Conservation (phyloP, 2,888 invertebrate genomes). For the Chrysolina oricalcia region DNA sequence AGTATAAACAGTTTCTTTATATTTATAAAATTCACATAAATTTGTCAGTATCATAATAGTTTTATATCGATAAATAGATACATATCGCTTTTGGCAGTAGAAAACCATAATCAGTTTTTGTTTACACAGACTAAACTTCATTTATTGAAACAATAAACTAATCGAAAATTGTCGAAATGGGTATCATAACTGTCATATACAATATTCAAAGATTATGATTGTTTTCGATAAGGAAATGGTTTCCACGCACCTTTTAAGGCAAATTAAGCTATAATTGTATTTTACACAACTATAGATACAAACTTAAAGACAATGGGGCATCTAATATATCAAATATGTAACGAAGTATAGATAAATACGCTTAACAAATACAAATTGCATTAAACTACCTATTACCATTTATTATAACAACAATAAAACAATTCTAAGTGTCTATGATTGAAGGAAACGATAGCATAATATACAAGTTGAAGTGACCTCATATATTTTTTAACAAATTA, state of each 20-base stretch:
- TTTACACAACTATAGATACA: background rate
- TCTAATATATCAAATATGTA: constrained; percentile 6
- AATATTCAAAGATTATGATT: background rate
- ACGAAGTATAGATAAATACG: background rate
- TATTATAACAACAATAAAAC: constrained; percentile 7
- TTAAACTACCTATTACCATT: background rate
- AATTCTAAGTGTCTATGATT: background rate
- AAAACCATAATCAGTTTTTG: constrained; percentile 40
- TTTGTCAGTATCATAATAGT: constrained; percentile 30
- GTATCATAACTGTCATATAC: background rate
- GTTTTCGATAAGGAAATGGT: background rate
- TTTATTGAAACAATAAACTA: constrained; percentile 22
- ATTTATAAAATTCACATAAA: constrained; percentile 43
- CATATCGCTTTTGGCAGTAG: constrained; percentile 40
- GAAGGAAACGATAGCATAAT: background rate
- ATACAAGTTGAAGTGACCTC: background rate
- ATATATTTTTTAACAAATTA: background rate
- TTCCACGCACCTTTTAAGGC: background rate
- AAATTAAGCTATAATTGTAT: background rate
- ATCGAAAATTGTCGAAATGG: constrained; percentile 13
- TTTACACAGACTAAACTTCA: background rate
- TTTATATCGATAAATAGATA: constrained; percentile 34
- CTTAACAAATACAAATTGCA: constrained; percentile 4
- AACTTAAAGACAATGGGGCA: background rate
- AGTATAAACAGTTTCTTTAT: constrained; percentile 35